These are phyloP conservation scores for Bujurquina vittata DNA, from an alignment of 2,113 vertebrate genomes.

Conservation along the genomic window DNA sequence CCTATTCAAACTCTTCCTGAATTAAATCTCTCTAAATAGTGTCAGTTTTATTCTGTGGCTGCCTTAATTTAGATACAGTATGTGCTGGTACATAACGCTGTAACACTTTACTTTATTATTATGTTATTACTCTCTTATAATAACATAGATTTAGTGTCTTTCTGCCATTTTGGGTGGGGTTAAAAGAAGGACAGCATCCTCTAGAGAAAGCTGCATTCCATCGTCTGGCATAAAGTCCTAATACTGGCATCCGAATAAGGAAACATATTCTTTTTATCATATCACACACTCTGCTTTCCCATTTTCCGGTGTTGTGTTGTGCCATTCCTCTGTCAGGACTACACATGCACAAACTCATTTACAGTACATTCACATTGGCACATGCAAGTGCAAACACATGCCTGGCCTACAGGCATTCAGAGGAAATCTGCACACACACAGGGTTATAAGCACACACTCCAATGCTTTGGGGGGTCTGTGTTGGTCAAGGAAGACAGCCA, in stretches of 20 bases:
- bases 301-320: background rate
- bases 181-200: slow-evolving; percentile 42
- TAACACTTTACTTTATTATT: background rate
- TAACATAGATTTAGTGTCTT: background rate
- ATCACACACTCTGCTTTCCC: slow-evolving; percentile 5
- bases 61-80: background rate
- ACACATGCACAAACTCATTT: slow-evolving; percentile 19
- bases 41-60: background rate
- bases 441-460: slow-evolving; percentile 8
- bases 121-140: background rate
- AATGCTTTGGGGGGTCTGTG: slow-evolving; percentile 21
- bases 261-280: slow-evolving; percentile 13
- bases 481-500: slow-evolving; percentile 65
- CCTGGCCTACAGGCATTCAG: slow-evolving; percentile 10
- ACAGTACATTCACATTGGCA: slow-evolving; percentile 14
- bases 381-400: slow-evolving; percentile 22
- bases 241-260: slow-evolving; percentile 51
- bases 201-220: slow-evolving; percentile 15
- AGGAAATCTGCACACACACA: slow-evolving; percentile 3
- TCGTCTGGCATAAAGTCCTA: slow-evolving; percentile 14
- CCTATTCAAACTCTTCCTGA: background rate
- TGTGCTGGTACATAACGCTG: background rate
- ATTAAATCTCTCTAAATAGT: background rate
- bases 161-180: too few relatives aligned
- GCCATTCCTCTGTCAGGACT: background rate